Evolutionary conservation across 2,888 invertebrate species (phyloP).

Genomic region (Cryptus armator): DNA sequence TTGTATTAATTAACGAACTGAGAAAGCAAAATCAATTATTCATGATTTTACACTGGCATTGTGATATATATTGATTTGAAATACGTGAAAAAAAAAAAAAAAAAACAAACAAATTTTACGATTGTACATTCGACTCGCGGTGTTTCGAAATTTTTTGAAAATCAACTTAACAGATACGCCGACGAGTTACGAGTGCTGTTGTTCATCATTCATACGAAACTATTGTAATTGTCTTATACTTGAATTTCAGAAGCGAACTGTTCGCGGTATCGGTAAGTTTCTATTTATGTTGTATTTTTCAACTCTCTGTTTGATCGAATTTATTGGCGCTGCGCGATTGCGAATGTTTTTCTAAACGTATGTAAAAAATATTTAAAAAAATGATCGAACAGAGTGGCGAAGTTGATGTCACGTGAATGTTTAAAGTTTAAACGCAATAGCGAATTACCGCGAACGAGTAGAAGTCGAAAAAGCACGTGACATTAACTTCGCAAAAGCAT

Average conservation of each 20-base stretch:
- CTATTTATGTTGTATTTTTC: conserved; percentile 33
- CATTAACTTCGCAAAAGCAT: conserved; percentile 48
- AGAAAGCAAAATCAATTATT: conserved; percentile 75
- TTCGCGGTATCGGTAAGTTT: conserved; percentile 80
- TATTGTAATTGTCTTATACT: conserved; percentile 79
- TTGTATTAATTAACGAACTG: conserved; percentile 33
- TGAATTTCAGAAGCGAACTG: conserved; percentile 82
- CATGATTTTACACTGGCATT: conserved; percentile 78
- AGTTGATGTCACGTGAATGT: conserved; percentile 58
- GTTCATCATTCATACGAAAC: conserved; percentile 75
- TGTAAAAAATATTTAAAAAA: conserved; percentile 10
- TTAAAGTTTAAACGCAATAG: conserved; percentile 16
- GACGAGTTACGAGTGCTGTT: conserved; percentile 78
- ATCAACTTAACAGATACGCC: conserved; percentile 75
- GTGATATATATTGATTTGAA: conserved; percentile 65
- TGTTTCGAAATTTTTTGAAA: conserved; percentile 9
- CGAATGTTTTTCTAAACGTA: background rate
- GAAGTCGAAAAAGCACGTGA: conserved; percentile 7
- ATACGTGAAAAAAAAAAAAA: conserved; percentile 47
- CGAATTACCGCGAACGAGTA: conserved; percentile 35
- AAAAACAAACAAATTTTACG: conserved; percentile 5
- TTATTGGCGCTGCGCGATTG: background rate
- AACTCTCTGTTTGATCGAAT: conserved; percentile 59
- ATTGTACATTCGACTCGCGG: background rate
- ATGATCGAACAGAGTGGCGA: conserved; percentile 61